Base-by-base conservation (phyloP, 2,888 invertebrate genomes). In the Euplagia quadripunctaria region DNA sequence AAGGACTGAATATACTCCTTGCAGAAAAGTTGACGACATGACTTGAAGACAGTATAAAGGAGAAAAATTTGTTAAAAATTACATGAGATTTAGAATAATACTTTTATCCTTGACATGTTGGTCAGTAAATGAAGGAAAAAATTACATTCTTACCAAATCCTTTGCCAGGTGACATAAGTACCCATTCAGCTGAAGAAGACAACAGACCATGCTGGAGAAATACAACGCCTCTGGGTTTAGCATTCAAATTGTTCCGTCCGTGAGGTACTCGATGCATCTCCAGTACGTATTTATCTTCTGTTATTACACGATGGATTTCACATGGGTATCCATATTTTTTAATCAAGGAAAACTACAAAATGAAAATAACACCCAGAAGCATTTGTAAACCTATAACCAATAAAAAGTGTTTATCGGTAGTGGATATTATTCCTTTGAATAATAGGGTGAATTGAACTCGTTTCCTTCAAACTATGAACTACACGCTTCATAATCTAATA, bases 121-220 rank as follows among this genome's bases (percentile, higher is more conserved):
- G 9, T 31, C 1, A 58, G 4, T 20, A 61, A 61, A 20, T 61
- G 55, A 58, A 58, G 11, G 11, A 46, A 8, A 31, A 46, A 46
- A 46, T 20, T 11, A 58, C 2, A 61, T 31, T 31, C 88, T 87
- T 86, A 96, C 96, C 95, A 58, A 93, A 92, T 87, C 96, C 97
- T 87, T 97, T 97, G 72, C 96, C 96, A 17, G 96, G 97, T 58
- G 97, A 97, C 90, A 97, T 97, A 6, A 97, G 94, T 9, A 98
- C 96, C 97, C 98, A 99, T 91, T 98, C 97, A 0, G 97, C 97
- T 0, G 98, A 98, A 49, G 97, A 97, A 1, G 97, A 97, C 4
- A 98, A 90, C 2, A 99, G 94, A 0, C 99, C 99, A 89, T 98
- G 98, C 87, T 98, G 98, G 46, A 98, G 91, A 82, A 98, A 96